Conservation (phyloP, 2,888 invertebrate genomes). For the Cheilosia scutellata region DNA sequence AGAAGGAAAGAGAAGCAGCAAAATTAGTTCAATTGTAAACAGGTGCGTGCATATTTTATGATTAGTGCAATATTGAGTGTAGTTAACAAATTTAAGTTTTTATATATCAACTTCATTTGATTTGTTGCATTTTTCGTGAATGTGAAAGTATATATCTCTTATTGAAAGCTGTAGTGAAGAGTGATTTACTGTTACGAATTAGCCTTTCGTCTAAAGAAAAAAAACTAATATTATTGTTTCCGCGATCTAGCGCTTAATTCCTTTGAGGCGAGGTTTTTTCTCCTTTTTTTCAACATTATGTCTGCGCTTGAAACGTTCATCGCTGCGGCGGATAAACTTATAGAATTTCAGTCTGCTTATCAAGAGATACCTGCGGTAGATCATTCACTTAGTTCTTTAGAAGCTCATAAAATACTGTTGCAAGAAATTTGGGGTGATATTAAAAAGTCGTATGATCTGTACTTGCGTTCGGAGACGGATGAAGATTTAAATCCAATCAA, state of each 20-base stretch:
- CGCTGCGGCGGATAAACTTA: not conserved
- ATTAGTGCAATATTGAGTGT: not conserved
- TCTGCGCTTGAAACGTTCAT: not conserved
- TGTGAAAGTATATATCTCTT: not conserved
- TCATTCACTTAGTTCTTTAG: not conserved
- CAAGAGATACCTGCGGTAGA: constrained; percentile 7
- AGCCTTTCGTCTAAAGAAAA: not conserved
- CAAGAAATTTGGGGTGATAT: not conserved
- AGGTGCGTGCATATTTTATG: constrained; percentile 8
- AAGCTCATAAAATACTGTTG: constrained; percentile 1
- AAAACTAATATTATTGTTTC: not conserved
- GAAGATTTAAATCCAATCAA: not conserved
- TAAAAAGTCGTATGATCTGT: not conserved
- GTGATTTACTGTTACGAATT: not conserved
- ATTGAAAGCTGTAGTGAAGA: not conserved
- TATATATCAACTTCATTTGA: not conserved
- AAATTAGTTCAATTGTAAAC: constrained; percentile 1
- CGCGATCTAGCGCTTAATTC: too few relatives aligned
- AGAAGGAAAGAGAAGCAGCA: not conserved
- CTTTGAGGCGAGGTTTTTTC: too few relatives aligned
- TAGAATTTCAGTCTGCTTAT: not conserved
- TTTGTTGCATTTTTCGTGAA: not conserved
- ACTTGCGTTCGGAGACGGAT: too few relatives aligned
- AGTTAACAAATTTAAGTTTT: not conserved
- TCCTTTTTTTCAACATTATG: not conserved